Conservation (phyloP, 2,113 vertebrate genomes). For the Camelus dromedarius region DNA sequence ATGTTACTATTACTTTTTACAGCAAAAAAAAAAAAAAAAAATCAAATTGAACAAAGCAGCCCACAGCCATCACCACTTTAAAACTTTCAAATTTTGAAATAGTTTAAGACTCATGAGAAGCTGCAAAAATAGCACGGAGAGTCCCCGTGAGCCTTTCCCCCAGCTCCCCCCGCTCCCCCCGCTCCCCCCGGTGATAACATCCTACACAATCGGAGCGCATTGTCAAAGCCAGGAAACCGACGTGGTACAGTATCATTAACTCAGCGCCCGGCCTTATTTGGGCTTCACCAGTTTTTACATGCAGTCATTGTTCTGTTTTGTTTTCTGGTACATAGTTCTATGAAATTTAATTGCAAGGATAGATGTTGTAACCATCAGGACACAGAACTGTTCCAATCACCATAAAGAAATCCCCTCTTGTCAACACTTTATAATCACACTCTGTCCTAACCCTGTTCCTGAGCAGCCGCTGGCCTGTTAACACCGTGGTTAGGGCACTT, state of each 20-base stretch:
- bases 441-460: background rate
- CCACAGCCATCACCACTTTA: background rate
- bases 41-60: background rate
- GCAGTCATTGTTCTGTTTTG: slow-evolving; percentile 26
- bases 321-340: slow-evolving; percentile 44
- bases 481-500: background rate
- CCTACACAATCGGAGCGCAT: slow-evolving; percentile 49
- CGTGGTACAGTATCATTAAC: background rate
- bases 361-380: background rate
- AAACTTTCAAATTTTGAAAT: slow-evolving; percentile 10
- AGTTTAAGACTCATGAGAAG: slow-evolving; percentile 29
- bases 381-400: background rate
- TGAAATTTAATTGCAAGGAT: background rate
- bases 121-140: slow-evolving; percentile 63
- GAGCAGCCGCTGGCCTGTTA: accelerated
- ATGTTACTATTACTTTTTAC: background rate
- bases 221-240: slow-evolving; percentile 61
- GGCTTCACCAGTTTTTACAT: background rate
- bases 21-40: background rate
- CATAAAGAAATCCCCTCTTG: background rate
- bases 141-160: slow-evolving; percentile 59
- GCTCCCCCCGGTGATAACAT: slow-evolving; percentile 4
- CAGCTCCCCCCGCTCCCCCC: slow-evolving; percentile 46
- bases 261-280: slow-evolving; percentile 38
- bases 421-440: background rate